Evolutionary conservation across 1,140 invertebrate genomes (phyloP), one percentile per base, ranked within the genome.

Genomic region (Drosophila nikananu): DNA sequence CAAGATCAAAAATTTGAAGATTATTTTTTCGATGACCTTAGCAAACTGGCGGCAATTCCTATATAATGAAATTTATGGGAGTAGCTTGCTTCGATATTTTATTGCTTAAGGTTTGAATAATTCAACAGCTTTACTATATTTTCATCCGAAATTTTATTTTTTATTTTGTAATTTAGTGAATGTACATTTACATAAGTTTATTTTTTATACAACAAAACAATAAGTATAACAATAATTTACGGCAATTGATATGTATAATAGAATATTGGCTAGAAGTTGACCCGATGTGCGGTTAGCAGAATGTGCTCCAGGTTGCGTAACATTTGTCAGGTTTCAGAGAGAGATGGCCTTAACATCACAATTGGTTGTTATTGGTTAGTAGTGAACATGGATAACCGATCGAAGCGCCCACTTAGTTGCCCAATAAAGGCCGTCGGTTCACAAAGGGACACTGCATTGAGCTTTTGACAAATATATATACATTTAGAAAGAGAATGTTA

Each of bases 341-440:
- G 23, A 65, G 30, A 77, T 71, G 62, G 61, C 65, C 35, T 77
- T 70, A 64, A 80, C 84, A 89, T 89, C 84, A 90, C 86, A 89
- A 68, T 78, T 72, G 77, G 49, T 72, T 62, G 49, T 64, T 80
- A 71, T 74, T 63, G 64, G 39, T 74, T 81, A 59, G 52, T 23
- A 23, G 25, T 27, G 17, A 12, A 37, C 52, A 65, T 54, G 42
- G 39, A 42, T 42, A 55, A 51, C 44, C 30, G 25, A 49, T 37
- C 52, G 49, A 42, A 46, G 25, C 54, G 32, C 51, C 21, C 54
- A n/a, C 35, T 89, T 70, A 80, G 63, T 78, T 83, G 81, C 81
- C 86, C 86, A 90, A 90, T 78, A 87, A 61, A 76, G 84, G 84
- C 84, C 77, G 78, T 42, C 84, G 86, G 72, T 90, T 82, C 81